Evolutionary conservation across 2,888 invertebrate genomes (phyloP).

Genomic region (Scotopteryx bipunctaria): DNA sequence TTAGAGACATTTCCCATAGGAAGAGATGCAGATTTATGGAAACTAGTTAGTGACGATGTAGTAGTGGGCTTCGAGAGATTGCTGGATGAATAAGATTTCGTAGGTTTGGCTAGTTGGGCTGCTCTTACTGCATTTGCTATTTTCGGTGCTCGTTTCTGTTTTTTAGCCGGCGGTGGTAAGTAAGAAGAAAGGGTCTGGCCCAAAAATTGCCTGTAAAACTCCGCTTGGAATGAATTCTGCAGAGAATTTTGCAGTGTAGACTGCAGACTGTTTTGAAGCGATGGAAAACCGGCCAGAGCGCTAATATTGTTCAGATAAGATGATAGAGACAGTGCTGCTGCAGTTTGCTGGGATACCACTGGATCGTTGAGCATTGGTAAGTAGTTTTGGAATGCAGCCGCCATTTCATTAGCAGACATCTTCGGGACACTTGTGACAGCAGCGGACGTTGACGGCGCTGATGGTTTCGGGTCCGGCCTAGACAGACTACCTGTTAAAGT

Average conservation of each 20-base stretch:
- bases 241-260: constrained; percentile 58
- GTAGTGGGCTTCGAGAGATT: constrained; percentile 52
- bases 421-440: constrained; percentile 53
- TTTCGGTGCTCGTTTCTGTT: constrained; percentile 70
- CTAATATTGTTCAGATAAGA: constrained; percentile 68
- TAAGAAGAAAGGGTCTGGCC: constrained; percentile 62
- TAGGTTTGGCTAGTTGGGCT: constrained; percentile 6
- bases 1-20: constrained; percentile 8
- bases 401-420: constrained; percentile 66
- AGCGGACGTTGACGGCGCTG: constrained; percentile 37
- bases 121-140: constrained; percentile 33
- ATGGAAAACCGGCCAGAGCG: constrained; percentile 62
- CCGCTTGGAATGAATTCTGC: constrained; percentile 71
- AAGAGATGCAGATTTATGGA: constrained; percentile 41
- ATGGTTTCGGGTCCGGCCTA: constrained; percentile 53
- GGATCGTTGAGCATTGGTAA: constrained; percentile 69
- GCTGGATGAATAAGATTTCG: constrained; percentile 33
- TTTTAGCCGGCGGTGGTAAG: constrained; percentile 61
- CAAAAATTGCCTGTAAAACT: constrained; percentile 71
- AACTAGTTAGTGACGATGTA: constrained; percentile 44
- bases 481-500: constrained; percentile 34
- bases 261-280: constrained; percentile 62
- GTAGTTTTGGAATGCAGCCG: constrained; percentile 68
- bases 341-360: constrained; percentile 64
- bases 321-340: constrained; percentile 61